A percentile compares a stretch with the other conserved stretches of the same genome.
phyloP scores from a whole-genome alignment of 1,140 invertebrate genomes.

The Sinella curviseta region DNA sequence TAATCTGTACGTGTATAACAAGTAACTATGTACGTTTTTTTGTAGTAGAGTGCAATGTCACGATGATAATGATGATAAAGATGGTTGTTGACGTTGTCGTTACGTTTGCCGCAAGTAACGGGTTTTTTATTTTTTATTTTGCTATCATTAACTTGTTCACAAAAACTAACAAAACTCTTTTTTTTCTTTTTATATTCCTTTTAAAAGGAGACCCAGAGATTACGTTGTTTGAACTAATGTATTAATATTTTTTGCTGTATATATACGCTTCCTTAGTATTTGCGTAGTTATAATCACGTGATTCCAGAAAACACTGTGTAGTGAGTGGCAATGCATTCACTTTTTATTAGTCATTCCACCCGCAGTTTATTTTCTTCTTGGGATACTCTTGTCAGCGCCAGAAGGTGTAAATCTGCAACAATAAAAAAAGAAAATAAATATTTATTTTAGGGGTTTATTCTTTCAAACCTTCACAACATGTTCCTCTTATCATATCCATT shows the following conservation, averaged over 20 bases:
- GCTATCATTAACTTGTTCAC: neutral
- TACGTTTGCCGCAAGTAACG: neutral
- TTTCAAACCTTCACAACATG: too few relatives aligned
- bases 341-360: neutral
- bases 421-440: slow-evolving; percentile 8
- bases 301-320: neutral
- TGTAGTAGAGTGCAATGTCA: neutral
- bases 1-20: too few relatives aligned
- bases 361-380: neutral
- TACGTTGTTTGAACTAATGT: too few relatives aligned
- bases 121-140: neutral
- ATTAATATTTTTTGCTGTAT: too few relatives aligned
- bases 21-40: too few relatives aligned
- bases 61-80: neutral
- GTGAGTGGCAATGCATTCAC: neutral
- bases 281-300: too few relatives aligned
- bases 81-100: neutral
- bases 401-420: slow-evolving; percentile 15
- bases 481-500: too few relatives aligned
- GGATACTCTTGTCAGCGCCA: neutral
- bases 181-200: neutral
- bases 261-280: too few relatives aligned
- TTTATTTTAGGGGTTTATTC: neutral
- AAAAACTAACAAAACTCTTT: neutral
- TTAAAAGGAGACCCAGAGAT: too few relatives aligned